Evolutionary conservation across 2,888 invertebrate species (phyloP).

Genomic region (Cosmopolites sordidus): DNA sequence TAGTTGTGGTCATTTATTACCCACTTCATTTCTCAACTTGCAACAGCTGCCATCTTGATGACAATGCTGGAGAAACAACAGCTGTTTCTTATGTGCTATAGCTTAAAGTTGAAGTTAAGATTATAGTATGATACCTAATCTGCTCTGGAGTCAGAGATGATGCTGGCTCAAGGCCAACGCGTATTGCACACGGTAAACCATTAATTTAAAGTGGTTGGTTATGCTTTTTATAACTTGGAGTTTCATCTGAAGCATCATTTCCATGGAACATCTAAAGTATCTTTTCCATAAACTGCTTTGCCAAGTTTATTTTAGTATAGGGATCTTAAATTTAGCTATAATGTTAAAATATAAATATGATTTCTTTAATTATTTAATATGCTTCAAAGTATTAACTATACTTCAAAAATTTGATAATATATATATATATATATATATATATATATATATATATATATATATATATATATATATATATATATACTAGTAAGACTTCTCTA

Average conservation of each 20-base stretch:
- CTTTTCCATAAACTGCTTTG: too few relatives aligned
- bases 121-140: slow-evolving; percentile 36
- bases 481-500: too few relatives aligned
- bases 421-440: too few relatives aligned
- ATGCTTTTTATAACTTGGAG: slow-evolving; percentile 24
- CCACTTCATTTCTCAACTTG: slow-evolving; percentile 19
- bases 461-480: too few relatives aligned
- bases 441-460: too few relatives aligned
- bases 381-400: too few relatives aligned
- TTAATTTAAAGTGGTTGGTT: slow-evolving; percentile 28
- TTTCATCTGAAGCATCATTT: slow-evolving; percentile 23
- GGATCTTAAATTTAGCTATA: too few relatives aligned
- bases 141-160: slow-evolving; percentile 39
- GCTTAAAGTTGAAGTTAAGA: slow-evolving; percentile 25
- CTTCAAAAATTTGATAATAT: too few relatives aligned
- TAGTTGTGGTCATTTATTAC: background rate
- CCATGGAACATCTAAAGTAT: too few relatives aligned
- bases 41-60: slow-evolving; percentile 8
- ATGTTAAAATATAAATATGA: too few relatives aligned
- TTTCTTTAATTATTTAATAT: too few relatives aligned
- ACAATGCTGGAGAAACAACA: slow-evolving; percentile 25
- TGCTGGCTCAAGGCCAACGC: slow-evolving; percentile 38
- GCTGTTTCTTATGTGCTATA: slow-evolving; percentile 26
- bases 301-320: too few relatives aligned
- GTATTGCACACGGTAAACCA: slow-evolving; percentile 25